Evolutionary conservation across 2,113 vertebrate genomes (phyloP).

Genomic region (Otolemur garnettii): DNA sequence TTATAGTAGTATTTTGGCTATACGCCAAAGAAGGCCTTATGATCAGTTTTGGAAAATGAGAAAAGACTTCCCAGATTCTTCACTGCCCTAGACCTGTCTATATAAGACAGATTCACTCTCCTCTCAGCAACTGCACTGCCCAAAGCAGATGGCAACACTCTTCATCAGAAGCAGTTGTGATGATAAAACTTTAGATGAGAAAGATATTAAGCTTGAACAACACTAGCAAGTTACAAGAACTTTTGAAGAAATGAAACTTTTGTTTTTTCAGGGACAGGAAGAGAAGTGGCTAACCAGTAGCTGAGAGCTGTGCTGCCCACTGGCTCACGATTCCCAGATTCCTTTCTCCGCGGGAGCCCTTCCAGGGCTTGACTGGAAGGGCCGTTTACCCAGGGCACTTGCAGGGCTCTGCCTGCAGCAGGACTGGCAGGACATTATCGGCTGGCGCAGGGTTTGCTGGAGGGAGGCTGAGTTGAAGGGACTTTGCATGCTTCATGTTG

Average conservation of each 20-base stretch:
- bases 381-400: too few species aligned
- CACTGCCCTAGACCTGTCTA: neutral
- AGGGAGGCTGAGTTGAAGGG: neutral
- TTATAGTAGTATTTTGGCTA: neutral
- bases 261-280: neutral
- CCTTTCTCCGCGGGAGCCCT: neutral
- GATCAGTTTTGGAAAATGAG: constrained; percentile 20
- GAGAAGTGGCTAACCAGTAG: neutral
- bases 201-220: constrained; percentile 24
- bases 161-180: neutral
- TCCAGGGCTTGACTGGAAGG: neutral
- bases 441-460: neutral
- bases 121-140: neutral
- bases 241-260: neutral
- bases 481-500: constrained; percentile 15
- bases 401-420: neutral
- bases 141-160: neutral
- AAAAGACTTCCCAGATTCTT: neutral
- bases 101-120: neutral
- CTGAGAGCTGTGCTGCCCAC: neutral
- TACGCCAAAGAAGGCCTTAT: neutral
- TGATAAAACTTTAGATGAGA: neutral
- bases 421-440: neutral
- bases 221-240: neutral
- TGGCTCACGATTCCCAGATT: neutral